Evolutionary conservation across 2,797 vertebrate genomes (phyloP), one percentile per base, ranked within the genome.

Genomic region (Thripadectes ignobilis): DNA sequence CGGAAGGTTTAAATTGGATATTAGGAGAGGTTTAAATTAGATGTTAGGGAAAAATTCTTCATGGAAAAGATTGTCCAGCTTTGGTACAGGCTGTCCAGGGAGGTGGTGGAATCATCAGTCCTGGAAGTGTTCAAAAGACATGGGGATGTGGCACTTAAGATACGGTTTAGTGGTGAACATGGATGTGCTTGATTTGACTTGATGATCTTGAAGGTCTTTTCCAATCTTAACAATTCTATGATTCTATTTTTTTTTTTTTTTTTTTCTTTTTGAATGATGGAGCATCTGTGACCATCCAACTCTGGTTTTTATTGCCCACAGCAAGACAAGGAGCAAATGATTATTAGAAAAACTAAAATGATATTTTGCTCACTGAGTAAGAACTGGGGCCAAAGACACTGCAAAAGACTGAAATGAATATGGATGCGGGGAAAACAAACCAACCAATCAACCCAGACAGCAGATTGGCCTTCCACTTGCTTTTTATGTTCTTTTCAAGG

Each of bases 1-100:
- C 30, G 7, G 13, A 72, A 54, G 34, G 22, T 72, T 84, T 66
- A 46, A 18, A 59, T 36, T 36, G 9, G 12, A 29, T 65, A 52
- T 27, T 46, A 15, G 45, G 24, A 30, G 39, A 54, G 34, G 22
- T 72, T 84, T 66, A 46, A 18, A 68, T 38, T 30, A 29, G 51
- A 12, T 52, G 30, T 32, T 46, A 16, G 38, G 24, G 27, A 77
- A 65, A 77, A 14, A 3, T 39, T 77, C 9, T 34, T 52, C 38
- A 20, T 0, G 0, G 14, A 32, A 46, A 59, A 6, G 14, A 34
- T 46, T 84, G 3, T 55, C 58, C 38, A 59, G 15, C 17, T 13
- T 16, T 59, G 52, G 8, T 66, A 27, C 26, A 65, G 45, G 45
- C 14, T 77, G 8, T 52, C 14, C 24, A 46, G 21, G 24, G 18